These are phyloP conservation scores for Poeciliopsis turrubarensis DNA, from an alignment of 2,113 vertebrate species.

Conservation along the genomic window DNA sequence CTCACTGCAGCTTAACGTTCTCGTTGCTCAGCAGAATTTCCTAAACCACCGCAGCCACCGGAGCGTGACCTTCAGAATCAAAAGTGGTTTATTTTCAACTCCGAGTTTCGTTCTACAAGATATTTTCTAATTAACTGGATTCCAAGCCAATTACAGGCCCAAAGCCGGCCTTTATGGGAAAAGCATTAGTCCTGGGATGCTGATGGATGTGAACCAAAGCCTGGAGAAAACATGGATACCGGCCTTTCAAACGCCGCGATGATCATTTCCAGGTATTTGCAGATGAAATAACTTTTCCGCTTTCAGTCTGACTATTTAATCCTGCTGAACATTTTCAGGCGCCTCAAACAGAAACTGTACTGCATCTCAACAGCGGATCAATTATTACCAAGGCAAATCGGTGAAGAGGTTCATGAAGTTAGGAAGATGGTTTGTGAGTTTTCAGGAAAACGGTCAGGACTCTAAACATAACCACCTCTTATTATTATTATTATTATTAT, in stretches of 20 bases:
- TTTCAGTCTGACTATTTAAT: neutral
- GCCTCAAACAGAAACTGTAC: no score
- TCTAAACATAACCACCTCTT: neutral
- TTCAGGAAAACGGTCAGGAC: neutral
- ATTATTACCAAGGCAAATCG: neutral
- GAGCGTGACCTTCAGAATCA: slow-evolving; percentile 8
- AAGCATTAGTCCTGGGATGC: slow-evolving; percentile 1
- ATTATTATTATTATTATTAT: neutral
- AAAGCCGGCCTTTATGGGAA: neutral
- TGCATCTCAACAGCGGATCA: neutral
- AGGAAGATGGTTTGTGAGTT: neutral
- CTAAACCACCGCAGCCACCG: slow-evolving; percentile 12
- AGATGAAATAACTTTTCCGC: neutral
- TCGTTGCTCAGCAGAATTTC: neutral
- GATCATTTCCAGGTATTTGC: neutral
- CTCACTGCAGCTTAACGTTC: slow-evolving; percentile 3
- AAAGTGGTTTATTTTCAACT: slow-evolving; percentile 11
- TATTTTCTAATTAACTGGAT: slow-evolving; percentile 18
- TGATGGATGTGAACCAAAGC: slow-evolving; percentile 2
- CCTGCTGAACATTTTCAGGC: no score
- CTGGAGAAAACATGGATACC: neutral
- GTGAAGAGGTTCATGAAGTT: neutral
- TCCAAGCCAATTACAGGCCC: slow-evolving; percentile 1
- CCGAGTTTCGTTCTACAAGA: neutral
- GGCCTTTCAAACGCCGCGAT: neutral